Evolutionary conservation across 2,113 vertebrate genomes (phyloP).

Genomic region (Xerus inauris): DNA sequence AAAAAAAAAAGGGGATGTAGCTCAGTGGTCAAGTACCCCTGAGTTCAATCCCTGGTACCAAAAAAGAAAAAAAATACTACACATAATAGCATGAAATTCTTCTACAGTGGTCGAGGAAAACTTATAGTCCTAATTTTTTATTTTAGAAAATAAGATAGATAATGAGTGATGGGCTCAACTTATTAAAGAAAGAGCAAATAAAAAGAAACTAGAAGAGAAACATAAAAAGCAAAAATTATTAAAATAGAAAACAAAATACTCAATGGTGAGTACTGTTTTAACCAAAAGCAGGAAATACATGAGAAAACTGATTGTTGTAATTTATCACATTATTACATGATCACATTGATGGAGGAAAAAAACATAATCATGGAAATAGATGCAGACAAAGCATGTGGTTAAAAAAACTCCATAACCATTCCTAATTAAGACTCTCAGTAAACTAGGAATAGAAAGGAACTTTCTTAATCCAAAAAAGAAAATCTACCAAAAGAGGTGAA

Average conservation of each 20-base stretch:
- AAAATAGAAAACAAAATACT: slow-evolving; percentile 49
- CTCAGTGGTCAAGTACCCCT: no score
- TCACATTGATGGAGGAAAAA: slow-evolving; percentile 1
- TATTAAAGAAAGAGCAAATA: slow-evolving; percentile 22
- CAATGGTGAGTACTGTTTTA: background rate
- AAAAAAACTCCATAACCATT: background rate
- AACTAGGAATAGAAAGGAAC: slow-evolving; percentile 5
- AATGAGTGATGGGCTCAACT: background rate
- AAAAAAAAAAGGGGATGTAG: no score
- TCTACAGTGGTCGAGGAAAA: slow-evolving; percentile 30
- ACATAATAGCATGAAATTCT: slow-evolving; percentile 28
- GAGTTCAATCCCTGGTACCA: no score
- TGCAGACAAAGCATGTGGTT: background rate
- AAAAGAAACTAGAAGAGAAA: slow-evolving; percentile 23
- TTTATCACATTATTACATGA: background rate
- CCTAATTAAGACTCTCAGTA: slow-evolving; percentile 33
- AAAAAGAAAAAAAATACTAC: slow-evolving; percentile 52
- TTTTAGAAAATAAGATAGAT: slow-evolving; percentile 6
- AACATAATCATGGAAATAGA: background rate
- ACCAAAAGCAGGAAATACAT: background rate
- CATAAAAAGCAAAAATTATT: slow-evolving; percentile 25
- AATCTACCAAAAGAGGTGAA: slow-evolving; percentile 50
- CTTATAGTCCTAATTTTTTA: slow-evolving; percentile 43
- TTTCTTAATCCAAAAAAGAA: slow-evolving; percentile 8
- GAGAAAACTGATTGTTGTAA: slow-evolving; percentile 14